A percentile compares a stretch with the other conserved stretches of the same genome.
Conservation (phyloP, 2,113 vertebrate species). For the Limnothrissa miodon region DNA sequence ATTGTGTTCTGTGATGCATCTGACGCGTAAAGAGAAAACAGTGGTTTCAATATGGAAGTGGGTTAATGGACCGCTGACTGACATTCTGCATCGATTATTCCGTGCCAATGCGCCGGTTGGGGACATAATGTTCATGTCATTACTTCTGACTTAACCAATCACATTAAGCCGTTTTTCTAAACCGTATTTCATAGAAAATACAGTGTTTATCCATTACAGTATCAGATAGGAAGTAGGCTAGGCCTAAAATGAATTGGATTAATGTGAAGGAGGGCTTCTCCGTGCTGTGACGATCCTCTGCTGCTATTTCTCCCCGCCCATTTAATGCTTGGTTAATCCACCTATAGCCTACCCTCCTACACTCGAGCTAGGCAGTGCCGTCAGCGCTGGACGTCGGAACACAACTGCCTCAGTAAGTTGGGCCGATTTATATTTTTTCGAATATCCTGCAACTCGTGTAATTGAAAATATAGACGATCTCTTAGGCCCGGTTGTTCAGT, state of each 20-base stretch:
- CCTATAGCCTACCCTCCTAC: constrained; percentile 5
- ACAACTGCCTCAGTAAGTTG: neutral
- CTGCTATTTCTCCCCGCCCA: constrained; percentile 14
- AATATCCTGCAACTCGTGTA: neutral
- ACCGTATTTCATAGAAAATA: neutral
- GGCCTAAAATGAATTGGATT: neutral
- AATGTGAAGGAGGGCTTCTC: neutral
- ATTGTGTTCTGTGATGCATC: neutral
- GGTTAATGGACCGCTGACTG: neutral
- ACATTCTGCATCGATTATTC: neutral
- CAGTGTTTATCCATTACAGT: neutral
- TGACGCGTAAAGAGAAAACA: neutral
- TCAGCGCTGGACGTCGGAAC: neutral
- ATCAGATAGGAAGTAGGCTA: neutral
- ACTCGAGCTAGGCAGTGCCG: neutral
- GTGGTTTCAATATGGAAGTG: neutral
- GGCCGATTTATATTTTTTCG: neutral
- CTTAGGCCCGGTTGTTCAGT: neutral
- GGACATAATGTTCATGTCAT: neutral
- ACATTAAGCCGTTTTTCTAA: neutral
- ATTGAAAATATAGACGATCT: neutral
- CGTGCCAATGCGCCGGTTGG: neutral
- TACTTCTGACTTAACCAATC: neutral
- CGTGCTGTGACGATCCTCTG: neutral
- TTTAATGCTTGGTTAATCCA: constrained; percentile 19